A percentile compares a stretch with the other conserved stretches of the same genome.
phyloP scores from a whole-genome alignment of 2,888 invertebrate genomes.

The Psococerastis gibbosa region DNA sequence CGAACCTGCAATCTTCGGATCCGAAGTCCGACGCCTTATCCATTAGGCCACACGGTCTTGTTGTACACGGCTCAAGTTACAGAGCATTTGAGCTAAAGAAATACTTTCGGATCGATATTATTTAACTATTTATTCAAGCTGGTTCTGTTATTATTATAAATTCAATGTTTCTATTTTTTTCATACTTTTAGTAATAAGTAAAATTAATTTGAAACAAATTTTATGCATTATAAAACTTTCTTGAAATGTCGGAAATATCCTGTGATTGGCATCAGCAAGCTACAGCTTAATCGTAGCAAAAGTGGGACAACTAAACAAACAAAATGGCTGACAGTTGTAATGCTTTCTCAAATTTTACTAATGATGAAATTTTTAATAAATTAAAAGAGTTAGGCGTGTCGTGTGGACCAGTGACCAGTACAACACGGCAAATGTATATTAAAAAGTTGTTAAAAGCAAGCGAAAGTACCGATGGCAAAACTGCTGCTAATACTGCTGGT shows the following conservation, averaged over 20 bases:
- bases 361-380: slow-evolving; percentile 4
- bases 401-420: slow-evolving; percentile 1
- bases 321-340: not conserved
- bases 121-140: not conserved
- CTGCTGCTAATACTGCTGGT: not conserved
- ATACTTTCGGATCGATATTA: no score
- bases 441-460: not conserved
- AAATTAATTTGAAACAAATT: not conserved
- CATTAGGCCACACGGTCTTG: slow-evolving; percentile 37
- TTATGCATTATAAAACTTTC: not conserved
- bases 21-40: slow-evolving; percentile 53
- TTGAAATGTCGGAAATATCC: not conserved
- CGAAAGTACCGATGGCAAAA: not conserved
- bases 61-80: not conserved
- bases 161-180: not conserved
- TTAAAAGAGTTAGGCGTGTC: not conserved
- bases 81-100: no score
- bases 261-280: no score
- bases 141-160: not conserved
- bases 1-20: slow-evolving; percentile 55
- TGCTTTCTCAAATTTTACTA: not conserved
- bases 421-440: not conserved
- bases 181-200: not conserved
- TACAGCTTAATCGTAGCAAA: not conserved
- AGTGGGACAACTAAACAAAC: slow-evolving; percentile 7